Evolutionary conservation across 2,888 invertebrate genomes (phyloP), one percentile per base, ranked within the genome.

Genomic region (Tetrapedia diversipes): DNA sequence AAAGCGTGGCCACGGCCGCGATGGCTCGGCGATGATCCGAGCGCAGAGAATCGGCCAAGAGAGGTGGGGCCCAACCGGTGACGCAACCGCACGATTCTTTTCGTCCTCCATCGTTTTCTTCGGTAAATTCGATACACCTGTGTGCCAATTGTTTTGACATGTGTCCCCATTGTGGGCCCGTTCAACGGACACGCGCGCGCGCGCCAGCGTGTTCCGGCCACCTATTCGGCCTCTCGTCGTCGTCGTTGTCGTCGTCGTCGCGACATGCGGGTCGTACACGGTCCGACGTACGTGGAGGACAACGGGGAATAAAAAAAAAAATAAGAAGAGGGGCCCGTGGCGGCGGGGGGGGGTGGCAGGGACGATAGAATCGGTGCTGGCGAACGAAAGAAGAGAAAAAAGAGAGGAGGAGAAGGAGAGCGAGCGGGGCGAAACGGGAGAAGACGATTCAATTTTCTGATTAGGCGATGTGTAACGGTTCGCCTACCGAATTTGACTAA

Each of bases 81-180:
- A 84, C 84, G 84, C 81, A 84, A 84, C 68, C 37, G 27, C 63
- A 77, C 84, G 84, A 81, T 82, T 85, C 87, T 86, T 81, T 84
- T 69, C 67, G 79, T 75, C 72, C 76, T 79, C 80, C 71, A 64
- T 71, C 82, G 80, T 75, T 77, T 57, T 80, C 79, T 73, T 77
- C 82, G 80, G 77, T 85, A 85, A 85, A 85, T 85, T 85, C 85
- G 84, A 85, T 85, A 85, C 85, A 91, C 90, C 90, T 91, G 90
- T 89, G 88, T 87, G 85, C 86, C 88, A 87, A 90, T 91, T 91
- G 90, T 91, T 90, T 90, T 90, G 89, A 90, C 90, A 91, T 90
- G 88, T 90, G 90, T 90, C 87, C 82, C 87, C 83, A 89, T 90
- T 90, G 90, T 89, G 61, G 68, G 51, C 75, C 77, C 57, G n/a